Percentiles rank a stretch among this genome's conserved stretches.
Evolutionary conservation across 2,888 invertebrate species (phyloP).

Genomic region (Pyralis farinalis): DNA sequence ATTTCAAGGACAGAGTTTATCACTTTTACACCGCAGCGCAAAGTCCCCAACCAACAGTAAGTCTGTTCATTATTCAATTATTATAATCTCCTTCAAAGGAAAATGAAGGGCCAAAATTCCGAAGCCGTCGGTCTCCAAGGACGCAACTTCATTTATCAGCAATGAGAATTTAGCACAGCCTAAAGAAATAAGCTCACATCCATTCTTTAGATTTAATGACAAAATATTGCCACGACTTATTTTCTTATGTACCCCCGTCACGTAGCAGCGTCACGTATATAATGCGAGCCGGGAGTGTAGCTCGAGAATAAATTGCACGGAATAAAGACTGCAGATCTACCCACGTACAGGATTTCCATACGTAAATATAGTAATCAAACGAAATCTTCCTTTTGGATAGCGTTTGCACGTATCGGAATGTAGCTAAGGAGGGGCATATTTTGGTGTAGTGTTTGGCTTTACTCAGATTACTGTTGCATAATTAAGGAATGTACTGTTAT

Average conservation of each 20-base stretch:
- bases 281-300: background rate
- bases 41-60: background rate
- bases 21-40: background rate
- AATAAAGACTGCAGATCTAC: background rate
- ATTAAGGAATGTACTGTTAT: too few relatives aligned
- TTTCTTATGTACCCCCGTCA: slow-evolving; percentile 19
- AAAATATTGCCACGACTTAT: slow-evolving; percentile 34
- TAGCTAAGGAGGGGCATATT: too few relatives aligned
- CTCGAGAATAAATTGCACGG: background rate
- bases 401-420: slow-evolving; percentile 9
- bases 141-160: slow-evolving; percentile 4
- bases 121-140: background rate
- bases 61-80: background rate
- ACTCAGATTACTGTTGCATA: too few relatives aligned
- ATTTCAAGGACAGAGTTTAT: too few relatives aligned
- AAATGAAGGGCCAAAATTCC: background rate
- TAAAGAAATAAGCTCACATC: slow-evolving; percentile 1
- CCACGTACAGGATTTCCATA: slow-evolving; percentile 35
- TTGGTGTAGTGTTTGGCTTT: too few relatives aligned
- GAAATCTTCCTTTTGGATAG: background rate
- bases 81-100: background rate
- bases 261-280: slow-evolving; percentile 6
- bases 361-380: slow-evolving; percentile 23
- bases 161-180: slow-evolving; percentile 8
- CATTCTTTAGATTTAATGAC: slow-evolving; percentile 32